Evolutionary conservation across 2,888 invertebrate species (phyloP).

Genomic region (Himalopsyche kuldschensis): DNA sequence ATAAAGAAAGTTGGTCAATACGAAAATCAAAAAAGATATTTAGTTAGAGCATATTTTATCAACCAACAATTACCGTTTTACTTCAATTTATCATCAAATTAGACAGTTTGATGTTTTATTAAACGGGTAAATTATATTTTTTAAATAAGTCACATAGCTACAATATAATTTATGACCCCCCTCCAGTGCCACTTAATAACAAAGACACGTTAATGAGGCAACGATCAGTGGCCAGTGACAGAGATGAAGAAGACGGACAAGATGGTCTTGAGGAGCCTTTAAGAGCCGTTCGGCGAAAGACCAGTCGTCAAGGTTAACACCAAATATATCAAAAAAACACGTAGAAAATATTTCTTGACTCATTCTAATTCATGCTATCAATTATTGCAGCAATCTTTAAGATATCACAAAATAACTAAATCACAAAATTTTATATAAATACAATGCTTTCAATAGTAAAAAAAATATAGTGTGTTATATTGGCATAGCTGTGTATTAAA

Average conservation of each 20-base stretch:
- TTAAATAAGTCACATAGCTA: background rate
- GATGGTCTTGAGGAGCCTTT: slow-evolving; percentile 70
- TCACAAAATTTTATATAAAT: background rate
- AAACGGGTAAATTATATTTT: background rate
- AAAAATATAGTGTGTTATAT: too few species aligned
- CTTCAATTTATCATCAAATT: too few species aligned
- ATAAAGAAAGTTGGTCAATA: too few species aligned
- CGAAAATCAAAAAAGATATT: too few species aligned
- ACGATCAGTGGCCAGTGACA: slow-evolving; percentile 64
- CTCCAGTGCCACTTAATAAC: slow-evolving; percentile 65
- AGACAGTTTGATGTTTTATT: too few species aligned
- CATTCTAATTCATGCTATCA: background rate
- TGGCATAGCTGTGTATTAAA: too few species aligned
- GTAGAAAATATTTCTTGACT: slow-evolving; percentile 19
- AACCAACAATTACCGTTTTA: too few species aligned
- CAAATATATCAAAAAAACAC: slow-evolving; percentile 14
- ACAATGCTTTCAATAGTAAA: too few species aligned
- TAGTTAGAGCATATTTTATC: too few species aligned
- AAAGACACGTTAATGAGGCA: slow-evolving; percentile 64
- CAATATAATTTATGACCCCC: slow-evolving; percentile 8
- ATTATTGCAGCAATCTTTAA: background rate
- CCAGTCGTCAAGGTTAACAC: slow-evolving; percentile 62
- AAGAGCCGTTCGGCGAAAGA: slow-evolving; percentile 64
- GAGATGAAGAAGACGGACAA: slow-evolving; percentile 61
- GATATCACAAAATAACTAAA: background rate